Conservation (phyloP, 2,888 invertebrate genomes). For the Achlya flavicornis region DNA sequence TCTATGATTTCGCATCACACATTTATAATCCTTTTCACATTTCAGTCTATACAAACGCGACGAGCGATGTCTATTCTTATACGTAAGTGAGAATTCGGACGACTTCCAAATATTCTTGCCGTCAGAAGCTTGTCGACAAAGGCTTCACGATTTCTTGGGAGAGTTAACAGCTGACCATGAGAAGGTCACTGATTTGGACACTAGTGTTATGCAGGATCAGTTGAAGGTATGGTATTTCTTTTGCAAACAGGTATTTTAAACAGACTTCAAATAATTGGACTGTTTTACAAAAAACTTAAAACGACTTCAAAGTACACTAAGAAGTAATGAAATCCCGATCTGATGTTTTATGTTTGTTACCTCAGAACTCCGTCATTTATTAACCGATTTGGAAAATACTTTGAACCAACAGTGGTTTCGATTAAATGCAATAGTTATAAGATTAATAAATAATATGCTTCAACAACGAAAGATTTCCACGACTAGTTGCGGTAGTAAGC, state of each 20-base stretch:
- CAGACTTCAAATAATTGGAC: no score
- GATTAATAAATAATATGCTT: no score
- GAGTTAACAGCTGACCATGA: constrained; percentile 96
- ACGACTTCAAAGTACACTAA: no score
- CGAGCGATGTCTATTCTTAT: constrained; percentile 97
- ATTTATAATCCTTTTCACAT: background rate
- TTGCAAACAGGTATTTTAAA: constrained; percentile 34
- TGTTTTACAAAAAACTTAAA: no score
- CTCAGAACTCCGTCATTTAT: no score
- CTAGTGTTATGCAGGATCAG: constrained; percentile 88
- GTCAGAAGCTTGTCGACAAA: constrained; percentile 92
- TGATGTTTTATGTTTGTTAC: no score
- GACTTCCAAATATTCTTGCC: constrained; percentile 99
- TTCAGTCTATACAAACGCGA: constrained; percentile 96
- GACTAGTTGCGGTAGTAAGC: no score
- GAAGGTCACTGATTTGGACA: constrained; percentile 89
- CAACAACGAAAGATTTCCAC: no score
- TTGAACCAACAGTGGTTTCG: no score
- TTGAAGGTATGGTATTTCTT: constrained; percentile 84
- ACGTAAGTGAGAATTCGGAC: constrained; percentile 98
- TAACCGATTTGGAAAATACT: no score
- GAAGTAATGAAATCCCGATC: no score
- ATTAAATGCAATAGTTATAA: no score
- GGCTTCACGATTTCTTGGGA: constrained; percentile 92
- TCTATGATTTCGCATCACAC: background rate